Conservation (phyloP, 2,888 invertebrate species). For the Globia sparganii region DNA sequence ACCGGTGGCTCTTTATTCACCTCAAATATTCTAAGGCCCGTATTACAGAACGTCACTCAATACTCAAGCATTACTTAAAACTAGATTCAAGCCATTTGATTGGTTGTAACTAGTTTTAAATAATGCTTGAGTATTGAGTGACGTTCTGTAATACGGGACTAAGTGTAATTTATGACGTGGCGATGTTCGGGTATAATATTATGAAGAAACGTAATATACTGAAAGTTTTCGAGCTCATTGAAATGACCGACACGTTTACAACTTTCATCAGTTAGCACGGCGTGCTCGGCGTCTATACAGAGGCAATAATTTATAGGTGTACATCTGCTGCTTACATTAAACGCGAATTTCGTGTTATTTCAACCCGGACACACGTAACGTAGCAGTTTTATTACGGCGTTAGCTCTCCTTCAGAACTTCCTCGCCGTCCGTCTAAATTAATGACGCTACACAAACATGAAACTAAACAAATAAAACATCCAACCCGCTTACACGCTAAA, state of each 20-base stretch:
- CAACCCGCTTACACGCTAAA: slow-evolving; percentile 21
- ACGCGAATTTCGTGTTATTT: slow-evolving; percentile 76
- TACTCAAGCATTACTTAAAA: no score
- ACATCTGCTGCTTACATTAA: slow-evolving; percentile 80
- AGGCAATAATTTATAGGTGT: slow-evolving; percentile 78
- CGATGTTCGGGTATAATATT: slow-evolving; percentile 1
- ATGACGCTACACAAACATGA: slow-evolving; percentile 63
- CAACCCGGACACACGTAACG: slow-evolving; percentile 70
- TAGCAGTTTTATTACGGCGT: slow-evolving; percentile 75
- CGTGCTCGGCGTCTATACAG: slow-evolving; percentile 67
- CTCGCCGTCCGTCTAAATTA: slow-evolving; percentile 64
- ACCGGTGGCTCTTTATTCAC: slow-evolving; percentile 35
- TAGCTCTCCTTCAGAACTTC: slow-evolving; percentile 69
- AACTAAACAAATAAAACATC: slow-evolving; percentile 48
- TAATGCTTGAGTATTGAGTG: no score
- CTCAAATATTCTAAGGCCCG: slow-evolving; percentile 48
- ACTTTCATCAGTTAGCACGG: slow-evolving; percentile 72
- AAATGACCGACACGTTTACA: slow-evolving; percentile 71
- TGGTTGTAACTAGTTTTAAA: no score
- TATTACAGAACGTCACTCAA: no score
- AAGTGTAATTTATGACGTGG: slow-evolving; percentile 13
- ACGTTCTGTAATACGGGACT: no score
- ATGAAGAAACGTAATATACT: slow-evolving; percentile 18
- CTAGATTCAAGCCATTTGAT: no score
- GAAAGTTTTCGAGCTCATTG: slow-evolving; percentile 58